Conservation (phyloP, 2,113 vertebrate species). For the Ctenodactylus gundi region DNA sequence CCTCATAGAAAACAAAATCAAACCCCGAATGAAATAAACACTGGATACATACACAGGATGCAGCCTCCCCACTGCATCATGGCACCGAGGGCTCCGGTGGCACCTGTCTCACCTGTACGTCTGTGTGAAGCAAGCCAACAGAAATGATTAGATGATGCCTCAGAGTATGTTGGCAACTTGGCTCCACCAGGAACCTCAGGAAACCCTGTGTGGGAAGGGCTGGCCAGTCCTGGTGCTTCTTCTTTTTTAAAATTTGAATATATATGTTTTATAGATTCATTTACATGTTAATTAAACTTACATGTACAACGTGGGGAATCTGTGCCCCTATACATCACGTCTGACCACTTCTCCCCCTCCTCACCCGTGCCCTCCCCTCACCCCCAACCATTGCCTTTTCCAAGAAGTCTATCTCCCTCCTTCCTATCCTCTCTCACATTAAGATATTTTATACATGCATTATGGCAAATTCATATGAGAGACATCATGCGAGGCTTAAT, state of each 20-base stretch:
- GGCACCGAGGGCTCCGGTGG: background rate
- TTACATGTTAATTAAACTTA: no score
- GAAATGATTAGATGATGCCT: background rate
- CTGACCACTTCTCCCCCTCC: no score
- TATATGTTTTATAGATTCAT: no score
- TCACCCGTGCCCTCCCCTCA: no score
- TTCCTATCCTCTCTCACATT: background rate
- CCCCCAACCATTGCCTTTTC: no score
- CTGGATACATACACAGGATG: fast-evolving
- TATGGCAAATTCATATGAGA: no score
- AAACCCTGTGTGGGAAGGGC: background rate
- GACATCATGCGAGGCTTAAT: no score
- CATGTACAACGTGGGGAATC: no score
- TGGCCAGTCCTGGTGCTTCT: background rate
- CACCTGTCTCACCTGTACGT: fast-evolving
- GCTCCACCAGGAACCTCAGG: background rate
- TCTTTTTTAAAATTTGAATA: no score
- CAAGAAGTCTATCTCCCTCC: background rate
- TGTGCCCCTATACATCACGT: no score
- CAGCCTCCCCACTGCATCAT: background rate
- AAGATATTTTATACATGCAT: no score
- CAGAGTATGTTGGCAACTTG: background rate
- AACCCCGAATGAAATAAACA: background rate
- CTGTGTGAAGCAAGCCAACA: no score
- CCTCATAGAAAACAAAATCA: background rate